Conservation (phyloP, 2,888 invertebrate species). For the Phortica magna region DNA sequence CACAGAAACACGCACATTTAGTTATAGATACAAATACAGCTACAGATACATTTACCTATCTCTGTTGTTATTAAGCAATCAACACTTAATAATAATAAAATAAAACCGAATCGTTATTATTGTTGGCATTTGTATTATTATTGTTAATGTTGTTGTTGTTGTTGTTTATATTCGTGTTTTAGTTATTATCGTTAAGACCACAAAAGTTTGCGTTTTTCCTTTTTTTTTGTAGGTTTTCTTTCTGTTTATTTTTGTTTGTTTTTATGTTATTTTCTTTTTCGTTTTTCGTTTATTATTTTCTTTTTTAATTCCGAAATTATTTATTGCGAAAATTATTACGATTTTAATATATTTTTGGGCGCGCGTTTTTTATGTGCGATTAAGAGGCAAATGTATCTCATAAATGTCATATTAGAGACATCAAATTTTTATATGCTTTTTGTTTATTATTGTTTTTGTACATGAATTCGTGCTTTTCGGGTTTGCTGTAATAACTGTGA, state of each 20-base stretch:
- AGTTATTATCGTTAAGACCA: constrained; percentile 25
- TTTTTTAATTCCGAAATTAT: constrained; percentile 37
- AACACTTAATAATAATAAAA: constrained; percentile 62
- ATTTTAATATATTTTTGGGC: neutral
- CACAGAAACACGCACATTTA: neutral
- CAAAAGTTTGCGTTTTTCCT: constrained; percentile 35
- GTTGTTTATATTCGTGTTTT: neutral
- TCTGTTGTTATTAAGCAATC: constrained; percentile 45
- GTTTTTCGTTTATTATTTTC: constrained; percentile 58
- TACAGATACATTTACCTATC: neutral
- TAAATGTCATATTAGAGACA: neutral
- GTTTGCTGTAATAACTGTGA: too few species aligned
- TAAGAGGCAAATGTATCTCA: neutral
- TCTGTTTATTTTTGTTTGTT: constrained; percentile 25
- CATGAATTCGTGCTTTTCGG: too few species aligned
- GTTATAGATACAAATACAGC: neutral
- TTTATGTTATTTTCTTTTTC: constrained; percentile 50
- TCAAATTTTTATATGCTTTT: neutral
- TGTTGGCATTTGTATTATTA: neutral
- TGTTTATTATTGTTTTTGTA: too few species aligned
- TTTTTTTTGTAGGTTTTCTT: neutral
- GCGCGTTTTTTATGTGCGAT: neutral
- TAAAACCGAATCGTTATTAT: constrained; percentile 26
- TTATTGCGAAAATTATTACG: neutral
- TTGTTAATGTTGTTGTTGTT: neutral